Evolutionary conservation across 2,888 invertebrate genomes (phyloP), one percentile per base, ranked within the genome.

Genomic region (Amaurobius ferox): DNA sequence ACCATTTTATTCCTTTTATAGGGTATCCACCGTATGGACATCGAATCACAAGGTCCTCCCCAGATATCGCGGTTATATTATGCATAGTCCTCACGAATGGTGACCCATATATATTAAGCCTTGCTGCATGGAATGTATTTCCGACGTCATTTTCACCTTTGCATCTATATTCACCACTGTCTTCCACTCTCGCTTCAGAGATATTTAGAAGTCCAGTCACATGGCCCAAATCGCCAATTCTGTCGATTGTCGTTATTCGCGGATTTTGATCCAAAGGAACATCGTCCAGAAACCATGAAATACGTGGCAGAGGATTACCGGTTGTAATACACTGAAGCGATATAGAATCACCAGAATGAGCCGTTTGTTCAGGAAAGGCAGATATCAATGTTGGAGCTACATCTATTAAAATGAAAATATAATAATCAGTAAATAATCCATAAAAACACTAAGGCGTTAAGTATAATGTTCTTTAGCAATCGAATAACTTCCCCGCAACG

Each of bases 11-110:
- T 85, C 94, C 94, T 89, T 95, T 95, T 90, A 96, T 94, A 35
- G 97, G 96, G 92, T 95, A 96, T 88, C 97, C 97, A 9, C 96
- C 95, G 91, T 96, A 96, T 88, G 96, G 96, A 91, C 96, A 97
- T 89, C 94, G 93, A 89, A 97, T 93, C 88, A 93, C 94, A 88
- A 96, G 93, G 91, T 95, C 94, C 88, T 94, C 94, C 86, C 95
- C 95, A 89, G 96, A 95, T 89, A 96, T 95, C 0, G 96, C 95
- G 89, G 95, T 95, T 88, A 93, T 90, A 89, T 93, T 93, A 32
- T 90, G 90, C 89, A 93, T 91, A 2, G 91, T 90, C 48, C 93
- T 90, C 11, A 93, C 91, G 55, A 91, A 91, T 0, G 93, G 93
- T 81, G 91, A 91, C 89, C 93, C 93, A 73, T 90, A 90, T 3